Conservation (phyloP, 2,113 vertebrate genomes). For the Rousettus leschenaultii region DNA sequence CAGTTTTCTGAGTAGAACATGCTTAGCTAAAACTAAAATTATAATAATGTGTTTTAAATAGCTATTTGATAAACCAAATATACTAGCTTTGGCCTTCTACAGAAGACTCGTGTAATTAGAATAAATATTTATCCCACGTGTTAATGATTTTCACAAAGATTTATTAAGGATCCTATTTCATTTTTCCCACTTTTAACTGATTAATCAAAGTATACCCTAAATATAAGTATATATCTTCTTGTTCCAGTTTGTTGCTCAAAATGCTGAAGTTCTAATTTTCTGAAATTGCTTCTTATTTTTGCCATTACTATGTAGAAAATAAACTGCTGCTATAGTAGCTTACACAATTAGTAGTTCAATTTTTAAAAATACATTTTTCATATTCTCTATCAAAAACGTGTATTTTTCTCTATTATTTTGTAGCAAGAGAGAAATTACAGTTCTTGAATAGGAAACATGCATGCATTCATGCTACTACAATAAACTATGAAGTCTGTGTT, state of each 20-base stretch:
- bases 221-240: constrained; percentile 10
- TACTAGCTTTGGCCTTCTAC: neutral
- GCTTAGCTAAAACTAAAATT: constrained; percentile 1
- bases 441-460: neutral
- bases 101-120: neutral
- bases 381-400: neutral
- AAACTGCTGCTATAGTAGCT: neutral
- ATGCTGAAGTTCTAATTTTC: constrained; percentile 21
- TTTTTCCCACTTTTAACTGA: neutral
- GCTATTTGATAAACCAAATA: constrained; percentile 26
- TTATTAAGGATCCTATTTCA: neutral
- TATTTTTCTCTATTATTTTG: neutral
- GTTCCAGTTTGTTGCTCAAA: neutral
- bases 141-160: constrained; percentile 7
- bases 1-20: neutral
- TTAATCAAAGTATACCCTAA: neutral
- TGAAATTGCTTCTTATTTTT: constrained; percentile 13
- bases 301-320: neutral
- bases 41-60: neutral
- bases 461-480: neutral
- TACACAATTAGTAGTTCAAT: neutral
- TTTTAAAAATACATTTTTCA: constrained; percentile 13
- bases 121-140: neutral
- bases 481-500: neutral
- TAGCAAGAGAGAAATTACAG: neutral